A percentile compares a stretch with the other conserved stretches of the same genome.
These are phyloP conservation scores for Willisornis vidua DNA, from an alignment of 2,113 vertebrate species.

Conservation along the genomic window DNA sequence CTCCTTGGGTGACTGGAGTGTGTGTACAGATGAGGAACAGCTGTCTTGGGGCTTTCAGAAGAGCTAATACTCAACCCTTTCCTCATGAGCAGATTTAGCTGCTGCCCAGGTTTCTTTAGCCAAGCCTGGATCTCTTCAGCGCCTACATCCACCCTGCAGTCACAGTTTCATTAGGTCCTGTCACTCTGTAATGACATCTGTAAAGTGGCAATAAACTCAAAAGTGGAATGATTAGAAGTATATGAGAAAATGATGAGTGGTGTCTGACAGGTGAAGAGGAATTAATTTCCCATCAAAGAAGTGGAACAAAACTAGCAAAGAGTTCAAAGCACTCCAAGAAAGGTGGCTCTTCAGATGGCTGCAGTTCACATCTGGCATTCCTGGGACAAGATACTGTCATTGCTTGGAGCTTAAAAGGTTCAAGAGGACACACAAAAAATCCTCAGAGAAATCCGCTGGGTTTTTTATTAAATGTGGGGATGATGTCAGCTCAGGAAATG, in stretches of 20 bases:
- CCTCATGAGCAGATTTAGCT: not conserved
- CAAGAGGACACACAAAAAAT: not conserved
- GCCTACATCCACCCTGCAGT: not conserved
- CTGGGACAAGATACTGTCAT: not conserved
- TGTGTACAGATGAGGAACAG: not conserved
- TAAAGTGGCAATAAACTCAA: slow-evolving; percentile 20
- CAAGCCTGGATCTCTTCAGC: not conserved
- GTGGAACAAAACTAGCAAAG: not conserved
- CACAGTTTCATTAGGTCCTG: not conserved
- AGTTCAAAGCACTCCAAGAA: not conserved
- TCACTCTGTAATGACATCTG: not conserved
- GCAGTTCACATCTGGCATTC: not conserved
- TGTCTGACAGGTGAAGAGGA: slow-evolving; percentile 27
- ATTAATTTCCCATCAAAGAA: not conserved
- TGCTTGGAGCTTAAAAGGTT: not conserved
- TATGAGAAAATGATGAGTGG: slow-evolving; percentile 24
- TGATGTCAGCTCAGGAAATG: not conserved
- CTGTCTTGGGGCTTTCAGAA: not conserved
- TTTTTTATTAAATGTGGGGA: not conserved
- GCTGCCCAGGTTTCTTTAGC: not conserved
- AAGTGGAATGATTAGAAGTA: not conserved
- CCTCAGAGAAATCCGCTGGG: not conserved
- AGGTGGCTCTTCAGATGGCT: not conserved
- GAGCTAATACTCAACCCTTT: not conserved
- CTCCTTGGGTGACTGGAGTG: not conserved